Base-by-base conservation (phyloP, 2,113 vertebrate species). In the Xenopus borealis region DNA sequence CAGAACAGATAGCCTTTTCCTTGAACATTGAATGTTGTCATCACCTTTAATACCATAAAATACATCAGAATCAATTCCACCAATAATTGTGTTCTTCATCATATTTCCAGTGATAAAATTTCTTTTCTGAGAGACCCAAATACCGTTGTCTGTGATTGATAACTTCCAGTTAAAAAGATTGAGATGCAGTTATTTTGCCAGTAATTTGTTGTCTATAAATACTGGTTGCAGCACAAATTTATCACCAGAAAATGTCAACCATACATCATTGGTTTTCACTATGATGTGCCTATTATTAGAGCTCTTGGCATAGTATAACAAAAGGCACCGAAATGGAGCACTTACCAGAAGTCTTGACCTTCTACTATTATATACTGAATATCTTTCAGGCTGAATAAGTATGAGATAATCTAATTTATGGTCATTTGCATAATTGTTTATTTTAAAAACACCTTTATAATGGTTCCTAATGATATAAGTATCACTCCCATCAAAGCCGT, bases 41-140 rank as follows among this genome's bases (percentile, higher is more conserved):
- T 44, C n/a, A 14, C 64, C 64, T 19, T 20, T 52, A 19, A 10
- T 19, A 20, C 64, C 64, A 20, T 20, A 20, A 8, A 75, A 12
- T 20, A 66, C 62, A 23, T 57, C 52, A 6, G 52, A 53, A 19
- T 66, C 27, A 8, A 18, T 45, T 10, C 72, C 72, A 12, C 72
- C 50, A 27, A 57, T 62, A 10, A 20, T 4, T 10, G 53, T 4
- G 12, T 18, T 78, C 12, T 50, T 40, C 16, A 72, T 44, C 11
- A 76, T 76, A 64, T 75, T 72, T 71, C 27, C 65, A 72, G 45
- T 64, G 23, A 61, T 59, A 40, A 19, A 68, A 69, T 66, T 79
- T 68, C 64, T 18, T 67, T 46, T 0, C 40, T 66, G 10, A 45
- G 11, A 47, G 72, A 65, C 7, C 55, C 18, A 72, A 55, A 4